Evolutionary conservation across 1,140 invertebrate genomes (phyloP).

Genomic region (Drosophila sulfurigaster): DNA sequence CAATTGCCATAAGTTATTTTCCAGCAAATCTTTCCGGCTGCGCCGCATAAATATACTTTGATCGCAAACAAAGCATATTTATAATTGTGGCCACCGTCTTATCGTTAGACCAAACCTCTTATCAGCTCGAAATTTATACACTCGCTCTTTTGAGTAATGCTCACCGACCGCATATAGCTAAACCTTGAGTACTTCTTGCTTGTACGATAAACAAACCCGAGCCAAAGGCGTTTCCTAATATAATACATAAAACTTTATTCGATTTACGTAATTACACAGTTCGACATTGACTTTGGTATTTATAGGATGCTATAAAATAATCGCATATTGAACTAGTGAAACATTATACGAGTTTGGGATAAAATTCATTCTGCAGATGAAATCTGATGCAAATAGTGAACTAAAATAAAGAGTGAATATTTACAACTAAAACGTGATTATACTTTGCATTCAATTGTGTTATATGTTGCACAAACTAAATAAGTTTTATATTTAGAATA

Average conservation of each 20-base stretch:
- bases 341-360: no score
- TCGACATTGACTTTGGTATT: constrained; percentile 13
- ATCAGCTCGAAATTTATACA: constrained; percentile 36
- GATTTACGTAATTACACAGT: background rate
- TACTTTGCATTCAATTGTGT: no score
- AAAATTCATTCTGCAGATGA: no score
- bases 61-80: constrained; percentile 23
- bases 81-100: constrained; percentile 24
- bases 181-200: constrained; percentile 25
- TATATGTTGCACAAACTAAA: no score
- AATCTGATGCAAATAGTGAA: no score
- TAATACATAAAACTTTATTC: background rate
- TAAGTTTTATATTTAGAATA: no score
- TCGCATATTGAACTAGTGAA: background rate
- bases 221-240: constrained; percentile 3
- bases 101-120: constrained; percentile 32
- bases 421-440: no score
- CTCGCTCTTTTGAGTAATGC: constrained; percentile 10
- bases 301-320: background rate
- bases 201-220: constrained; percentile 40
- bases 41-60: background rate
- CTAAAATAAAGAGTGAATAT: no score
- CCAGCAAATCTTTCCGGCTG: no score
- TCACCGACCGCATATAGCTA: background rate
- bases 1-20: background rate